These are phyloP conservation scores for Phylloscopus whistleri DNA, from an alignment of 2,113 vertebrate species.

Conservation along the genomic window DNA sequence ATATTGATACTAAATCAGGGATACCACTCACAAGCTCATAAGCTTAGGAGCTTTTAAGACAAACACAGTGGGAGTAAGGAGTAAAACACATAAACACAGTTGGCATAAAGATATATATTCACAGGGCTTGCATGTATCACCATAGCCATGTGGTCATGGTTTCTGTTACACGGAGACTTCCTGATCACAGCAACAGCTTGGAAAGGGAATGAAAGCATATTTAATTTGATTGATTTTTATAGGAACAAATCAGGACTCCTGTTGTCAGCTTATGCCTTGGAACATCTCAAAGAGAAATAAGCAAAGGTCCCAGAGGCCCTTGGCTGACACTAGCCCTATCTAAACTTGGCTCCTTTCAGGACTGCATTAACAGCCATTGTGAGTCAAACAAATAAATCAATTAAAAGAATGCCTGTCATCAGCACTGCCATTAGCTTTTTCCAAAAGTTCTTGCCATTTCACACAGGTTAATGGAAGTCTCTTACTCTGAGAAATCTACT, in stretches of 20 bases:
- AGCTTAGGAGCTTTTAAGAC: background rate
- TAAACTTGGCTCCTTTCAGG: slow-evolving; percentile 29
- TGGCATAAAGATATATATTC: background rate
- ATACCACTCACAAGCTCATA: background rate
- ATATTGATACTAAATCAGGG: background rate
- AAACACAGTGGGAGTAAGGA: background rate
- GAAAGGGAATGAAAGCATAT: background rate
- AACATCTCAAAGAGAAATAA: slow-evolving; percentile 24
- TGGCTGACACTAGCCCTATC: slow-evolving; percentile 23
- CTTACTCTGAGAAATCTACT: background rate
- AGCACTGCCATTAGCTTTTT: background rate
- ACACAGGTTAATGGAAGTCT: background rate
- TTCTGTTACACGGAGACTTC: background rate
- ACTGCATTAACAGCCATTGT: background rate
- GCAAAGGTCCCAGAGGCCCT: slow-evolving; percentile 1
- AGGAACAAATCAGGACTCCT: slow-evolving; percentile 2
- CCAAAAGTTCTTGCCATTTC: background rate
- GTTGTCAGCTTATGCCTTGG: background rate
- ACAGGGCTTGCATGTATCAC: background rate
- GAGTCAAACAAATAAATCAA: slow-evolving; percentile 28
- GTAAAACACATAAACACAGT: background rate
- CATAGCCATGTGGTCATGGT: background rate
- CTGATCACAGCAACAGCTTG: background rate
- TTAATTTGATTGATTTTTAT: background rate
- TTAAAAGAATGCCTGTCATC: background rate